Base-by-base conservation (phyloP, 1,140 invertebrate species). In the Polypedilum pembai region DNA sequence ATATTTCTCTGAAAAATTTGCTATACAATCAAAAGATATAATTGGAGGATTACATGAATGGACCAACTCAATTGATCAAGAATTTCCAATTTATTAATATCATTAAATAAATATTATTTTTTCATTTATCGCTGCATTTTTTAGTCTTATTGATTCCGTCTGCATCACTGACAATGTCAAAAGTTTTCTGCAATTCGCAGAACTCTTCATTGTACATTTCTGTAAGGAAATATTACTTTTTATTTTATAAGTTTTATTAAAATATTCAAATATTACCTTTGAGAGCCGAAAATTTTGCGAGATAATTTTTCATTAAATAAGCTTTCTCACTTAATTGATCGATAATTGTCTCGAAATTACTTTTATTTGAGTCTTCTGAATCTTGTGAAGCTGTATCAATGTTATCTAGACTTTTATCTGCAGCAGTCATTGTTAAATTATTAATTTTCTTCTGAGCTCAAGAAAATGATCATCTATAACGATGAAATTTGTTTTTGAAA, bases 41-140 rank as follows among this genome's bases (percentile, higher is more conserved):
- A 84, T 85, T 75, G 96, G 96, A 15, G 96, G 96, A 21, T 85
- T 98, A 20, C 88, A 95, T 80, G 87, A 88, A 8, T 98, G 95
- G 94, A 86, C 91, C 15, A 84, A 84, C 75, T 79, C 88, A 73
- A 85, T 98, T 20, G 95, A 98, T 80, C 74, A 83, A 1, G 82
- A 81, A 40, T 94, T 98, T 83, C 96, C 96, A 20, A 84, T 92
- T 74, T 98, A 97, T 85, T 97, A 77, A 77, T 74, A n/a, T n/a
- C 10, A 10, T 73, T 5, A 33, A n/a, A 12, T 40, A 73, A 73
- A 17, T 21, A 73, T 24, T 7, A 73, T 24, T 15, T 73, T 1
- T 15, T 24, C 33, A 24, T 73, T 40, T 40, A 40, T 72, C 12
- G 10, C 3, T 15, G 8, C 0, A 40, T 73, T 73, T 10, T 33